A percentile compares a stretch with the other conserved stretches of the same genome.
Conservation (phyloP, 2,797 vertebrate species). For the Capromys pilorides region DNA sequence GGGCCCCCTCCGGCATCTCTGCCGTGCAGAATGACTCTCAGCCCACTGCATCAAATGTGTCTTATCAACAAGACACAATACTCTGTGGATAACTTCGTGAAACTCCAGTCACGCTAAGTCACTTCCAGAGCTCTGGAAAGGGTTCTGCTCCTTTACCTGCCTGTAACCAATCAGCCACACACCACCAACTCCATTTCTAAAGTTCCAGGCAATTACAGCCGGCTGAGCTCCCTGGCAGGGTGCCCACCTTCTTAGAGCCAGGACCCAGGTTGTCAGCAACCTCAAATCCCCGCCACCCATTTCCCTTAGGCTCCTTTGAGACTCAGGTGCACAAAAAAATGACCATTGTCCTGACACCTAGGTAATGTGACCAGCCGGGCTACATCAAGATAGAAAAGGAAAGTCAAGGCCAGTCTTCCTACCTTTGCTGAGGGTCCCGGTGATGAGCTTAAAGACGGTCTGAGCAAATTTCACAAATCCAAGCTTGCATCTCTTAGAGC, state of each 20-base stretch:
- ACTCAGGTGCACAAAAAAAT: not conserved
- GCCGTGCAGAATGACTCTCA: slow-evolving; percentile 2
- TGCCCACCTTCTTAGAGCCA: not conserved
- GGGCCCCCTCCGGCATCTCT: not conserved
- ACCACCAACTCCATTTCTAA: slow-evolving; percentile 68
- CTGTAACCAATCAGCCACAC: slow-evolving; percentile 51
- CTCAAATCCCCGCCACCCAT: slow-evolving; percentile 42
- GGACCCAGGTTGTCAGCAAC: slow-evolving; percentile 52
- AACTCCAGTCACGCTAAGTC: slow-evolving; percentile 64
- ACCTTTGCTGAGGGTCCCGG: slow-evolving; percentile 95
- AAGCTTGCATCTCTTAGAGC: slow-evolving; percentile 92
- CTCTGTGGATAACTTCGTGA: slow-evolving; percentile 57
- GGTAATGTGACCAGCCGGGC: not conserved
- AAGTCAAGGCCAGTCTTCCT: slow-evolving; percentile 69
- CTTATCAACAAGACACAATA: slow-evolving; percentile 60
- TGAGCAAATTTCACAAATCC: slow-evolving; percentile 92
- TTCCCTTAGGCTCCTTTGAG: not conserved
- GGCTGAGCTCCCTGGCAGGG: slow-evolving; percentile 44
- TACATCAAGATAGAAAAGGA: not conserved
- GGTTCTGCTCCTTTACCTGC: fast-evolving
- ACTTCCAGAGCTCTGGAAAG: not conserved
- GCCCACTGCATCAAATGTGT: slow-evolving; percentile 52
- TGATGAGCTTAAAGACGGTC: slow-evolving; percentile 92
- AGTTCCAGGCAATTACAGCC: slow-evolving; percentile 74
- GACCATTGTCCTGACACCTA: not conserved